A percentile compares a stretch with the other conserved stretches of the same genome.
Evolutionary conservation across 1,140 invertebrate species (phyloP).

Genomic region (Drosophila rufa): DNA sequence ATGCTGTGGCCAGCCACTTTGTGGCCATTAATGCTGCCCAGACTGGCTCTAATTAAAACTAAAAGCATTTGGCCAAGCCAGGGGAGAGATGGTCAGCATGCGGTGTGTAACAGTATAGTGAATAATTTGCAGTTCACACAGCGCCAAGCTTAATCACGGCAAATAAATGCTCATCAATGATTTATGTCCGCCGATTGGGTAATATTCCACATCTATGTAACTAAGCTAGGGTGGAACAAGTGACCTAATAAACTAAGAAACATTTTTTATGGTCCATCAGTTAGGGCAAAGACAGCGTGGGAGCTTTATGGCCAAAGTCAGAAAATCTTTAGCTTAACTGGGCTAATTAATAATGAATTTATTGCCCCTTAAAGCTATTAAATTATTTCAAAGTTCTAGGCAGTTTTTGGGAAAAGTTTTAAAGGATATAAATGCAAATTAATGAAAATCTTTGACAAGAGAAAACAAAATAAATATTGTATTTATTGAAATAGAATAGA

Average conservation of each 20-base stretch:
- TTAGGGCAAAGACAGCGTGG: not conserved
- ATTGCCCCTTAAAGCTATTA: not conserved
- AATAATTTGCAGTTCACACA: slow-evolving; percentile 21
- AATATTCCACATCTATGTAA: slow-evolving; percentile 23
- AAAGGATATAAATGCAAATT: not conserved
- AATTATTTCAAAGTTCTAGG: not conserved
- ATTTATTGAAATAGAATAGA: not conserved
- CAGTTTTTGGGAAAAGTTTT: not conserved
- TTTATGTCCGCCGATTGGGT: slow-evolving; percentile 22
- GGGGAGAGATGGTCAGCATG: not conserved
- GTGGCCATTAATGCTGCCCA: slow-evolving; percentile 47
- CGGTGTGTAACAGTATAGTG: slow-evolving; percentile 20
- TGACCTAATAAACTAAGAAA: slow-evolving; percentile 11
- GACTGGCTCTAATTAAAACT: slow-evolving; percentile 57
- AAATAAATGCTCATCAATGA: slow-evolving; percentile 20
- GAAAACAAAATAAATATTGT: not conserved
- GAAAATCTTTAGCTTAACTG: slow-evolving; percentile 1
- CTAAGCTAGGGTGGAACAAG: not conserved
- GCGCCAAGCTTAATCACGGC: slow-evolving; percentile 13
- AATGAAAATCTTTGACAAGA: too few species aligned
- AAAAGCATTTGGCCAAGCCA: slow-evolving; percentile 30
- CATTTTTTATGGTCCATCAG: slow-evolving; percentile 12
- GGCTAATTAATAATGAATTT: slow-evolving; percentile 11
- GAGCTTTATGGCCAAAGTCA: slow-evolving; percentile 3
- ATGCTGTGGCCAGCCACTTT: slow-evolving; percentile 44